Evolutionary conservation across 2,113 vertebrate genomes (phyloP).

Genomic region (Nothobranchius furzeri): DNA sequence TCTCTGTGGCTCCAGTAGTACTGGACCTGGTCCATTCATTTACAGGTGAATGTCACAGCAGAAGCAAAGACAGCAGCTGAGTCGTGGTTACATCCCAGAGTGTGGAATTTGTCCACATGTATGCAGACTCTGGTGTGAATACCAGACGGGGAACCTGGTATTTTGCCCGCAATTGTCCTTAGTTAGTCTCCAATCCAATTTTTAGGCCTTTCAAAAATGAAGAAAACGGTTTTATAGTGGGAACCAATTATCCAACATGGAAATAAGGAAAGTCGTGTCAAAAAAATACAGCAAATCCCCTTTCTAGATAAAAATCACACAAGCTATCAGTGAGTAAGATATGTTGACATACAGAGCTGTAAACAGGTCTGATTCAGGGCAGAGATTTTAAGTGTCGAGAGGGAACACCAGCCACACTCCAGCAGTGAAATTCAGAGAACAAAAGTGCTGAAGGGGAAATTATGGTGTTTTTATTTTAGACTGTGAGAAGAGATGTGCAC

Average conservation of each 20-base stretch:
- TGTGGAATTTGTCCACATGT: constrained; percentile 37
- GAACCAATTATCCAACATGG: neutral
- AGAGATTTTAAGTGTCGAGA: constrained; percentile 15
- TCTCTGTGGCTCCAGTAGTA: constrained; percentile 23
- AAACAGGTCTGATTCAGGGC: constrained; percentile 31
- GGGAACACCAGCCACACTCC: constrained; percentile 26
- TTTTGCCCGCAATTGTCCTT: constrained; percentile 40
- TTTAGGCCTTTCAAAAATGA: constrained; percentile 6
- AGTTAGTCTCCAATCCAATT: neutral
- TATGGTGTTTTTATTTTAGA: constrained; percentile 38
- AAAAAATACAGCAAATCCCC: neutral
- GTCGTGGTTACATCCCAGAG: constrained; percentile 25
- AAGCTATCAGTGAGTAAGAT: neutral
- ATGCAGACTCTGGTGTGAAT: constrained; percentile 42
- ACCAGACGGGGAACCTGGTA: constrained; percentile 15
- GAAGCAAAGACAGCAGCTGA: neutral
- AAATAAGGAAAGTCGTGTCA: neutral
- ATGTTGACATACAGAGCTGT: constrained; percentile 4
- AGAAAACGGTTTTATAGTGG: constrained; percentile 16
- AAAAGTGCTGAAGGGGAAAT: constrained; percentile 36
- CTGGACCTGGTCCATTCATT: constrained; percentile 44
- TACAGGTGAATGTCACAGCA: constrained; percentile 41
- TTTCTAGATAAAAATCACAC: neutral
- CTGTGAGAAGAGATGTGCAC: constrained; percentile 39
- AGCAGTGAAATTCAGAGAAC: constrained; percentile 27